Evolutionary conservation across 2,888 invertebrate genomes (phyloP).

Genomic region (Lycaena phlaeas): DNA sequence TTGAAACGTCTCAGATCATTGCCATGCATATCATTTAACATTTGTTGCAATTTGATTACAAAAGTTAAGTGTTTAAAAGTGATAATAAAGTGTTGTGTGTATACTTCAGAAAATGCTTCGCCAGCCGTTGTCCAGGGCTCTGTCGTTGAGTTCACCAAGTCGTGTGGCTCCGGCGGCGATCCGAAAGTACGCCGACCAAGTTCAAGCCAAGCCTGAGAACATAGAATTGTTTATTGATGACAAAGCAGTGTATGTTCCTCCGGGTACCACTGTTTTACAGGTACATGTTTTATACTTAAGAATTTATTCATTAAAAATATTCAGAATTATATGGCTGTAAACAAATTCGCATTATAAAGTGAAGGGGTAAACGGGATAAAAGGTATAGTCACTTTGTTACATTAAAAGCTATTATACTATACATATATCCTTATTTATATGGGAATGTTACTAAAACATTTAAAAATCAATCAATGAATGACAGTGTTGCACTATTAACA

Average conservation of each 20-base stretch:
- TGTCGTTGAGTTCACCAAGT: conserved; percentile 60
- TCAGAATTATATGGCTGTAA: too few relatives aligned
- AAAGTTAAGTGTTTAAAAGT: conserved; percentile 5
- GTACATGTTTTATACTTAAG: conserved; percentile 50
- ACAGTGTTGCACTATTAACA: too few relatives aligned
- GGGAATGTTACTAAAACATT: too few relatives aligned
- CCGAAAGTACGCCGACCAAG: conserved; percentile 61
- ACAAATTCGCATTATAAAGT: too few relatives aligned
- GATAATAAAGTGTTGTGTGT: conserved; percentile 16
- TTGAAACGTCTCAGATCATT: conserved; percentile 17
- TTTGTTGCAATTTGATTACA: not conserved
- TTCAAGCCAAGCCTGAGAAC: conserved; percentile 77
- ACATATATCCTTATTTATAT: too few relatives aligned
- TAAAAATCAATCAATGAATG: too few relatives aligned
- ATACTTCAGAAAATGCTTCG: conserved; percentile 78
- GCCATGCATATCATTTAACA: not conserved
- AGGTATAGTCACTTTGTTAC: too few relatives aligned
- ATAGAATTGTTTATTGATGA: conserved; percentile 98
- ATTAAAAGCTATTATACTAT: too few relatives aligned
- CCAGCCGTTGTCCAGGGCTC: conserved; percentile 80
- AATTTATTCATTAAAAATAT: not conserved
- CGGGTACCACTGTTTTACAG: conserved; percentile 97
- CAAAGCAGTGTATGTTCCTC: conserved; percentile 92
- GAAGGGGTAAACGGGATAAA: too few relatives aligned
- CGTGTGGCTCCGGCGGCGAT: conserved; percentile 52